phyloP scores from a whole-genome alignment of 2,797 vertebrate genomes.

The Phataginus tricuspis region DNA sequence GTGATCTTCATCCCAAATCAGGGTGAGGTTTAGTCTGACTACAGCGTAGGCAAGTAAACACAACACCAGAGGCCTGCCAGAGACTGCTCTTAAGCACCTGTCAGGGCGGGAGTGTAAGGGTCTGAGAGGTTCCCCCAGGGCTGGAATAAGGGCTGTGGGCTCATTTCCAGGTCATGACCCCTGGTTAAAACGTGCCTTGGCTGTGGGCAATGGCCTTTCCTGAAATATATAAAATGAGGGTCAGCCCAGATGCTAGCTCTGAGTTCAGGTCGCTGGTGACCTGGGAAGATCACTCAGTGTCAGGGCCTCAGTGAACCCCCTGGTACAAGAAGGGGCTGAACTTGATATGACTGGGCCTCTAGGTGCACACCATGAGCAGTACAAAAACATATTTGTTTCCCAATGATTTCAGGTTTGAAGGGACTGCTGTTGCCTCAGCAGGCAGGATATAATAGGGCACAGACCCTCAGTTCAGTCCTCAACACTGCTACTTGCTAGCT shows the following conservation, averaged over 20 bases:
- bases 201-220: neutral
- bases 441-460: neutral
- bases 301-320: neutral
- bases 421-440: neutral
- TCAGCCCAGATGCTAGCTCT: neutral
- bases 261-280: neutral
- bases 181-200: slow-evolving; percentile 37
- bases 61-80: neutral
- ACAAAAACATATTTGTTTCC: neutral
- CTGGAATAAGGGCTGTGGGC: neutral
- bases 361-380: neutral
- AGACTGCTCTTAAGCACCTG: neutral
- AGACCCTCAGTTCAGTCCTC: neutral
- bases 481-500: neutral
- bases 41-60: neutral
- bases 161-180: slow-evolving; percentile 73
- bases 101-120: neutral
- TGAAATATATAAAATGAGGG: neutral
- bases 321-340: neutral
- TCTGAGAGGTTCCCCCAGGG: neutral
- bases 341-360: neutral
- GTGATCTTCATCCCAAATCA: neutral
- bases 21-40: neutral
- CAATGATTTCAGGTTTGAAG: neutral
- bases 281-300: neutral